These are phyloP conservation scores for Crotalus tigris DNA, from an alignment of 2,113 vertebrate genomes.

Conservation along the genomic window DNA sequence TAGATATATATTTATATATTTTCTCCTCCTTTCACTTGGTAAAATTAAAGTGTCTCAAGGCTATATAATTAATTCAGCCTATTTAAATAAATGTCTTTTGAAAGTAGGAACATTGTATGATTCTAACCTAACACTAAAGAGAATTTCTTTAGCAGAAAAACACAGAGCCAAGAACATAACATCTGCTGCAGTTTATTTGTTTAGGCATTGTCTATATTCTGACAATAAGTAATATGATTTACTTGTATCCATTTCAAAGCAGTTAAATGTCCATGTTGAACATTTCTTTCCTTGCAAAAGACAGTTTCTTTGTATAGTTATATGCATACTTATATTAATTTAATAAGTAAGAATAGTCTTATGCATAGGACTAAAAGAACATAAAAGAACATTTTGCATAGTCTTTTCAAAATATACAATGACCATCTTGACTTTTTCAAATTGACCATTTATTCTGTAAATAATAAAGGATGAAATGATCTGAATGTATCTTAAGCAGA, in stretches of 20 bases:
- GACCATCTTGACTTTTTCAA: neutral
- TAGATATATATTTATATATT: neutral
- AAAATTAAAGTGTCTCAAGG: constrained; percentile 24
- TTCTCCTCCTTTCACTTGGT: constrained; percentile 15
- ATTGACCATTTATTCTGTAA: neutral
- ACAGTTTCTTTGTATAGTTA: neutral
- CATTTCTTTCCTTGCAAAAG: neutral
- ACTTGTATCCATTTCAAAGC: neutral
- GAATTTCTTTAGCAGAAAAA: constrained; percentile 16
- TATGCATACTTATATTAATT: neutral
- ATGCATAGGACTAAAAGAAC: neutral
- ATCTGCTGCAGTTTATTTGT: constrained; percentile 5
- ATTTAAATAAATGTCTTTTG: constrained; percentile 26
- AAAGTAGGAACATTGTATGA: constrained; percentile 3
- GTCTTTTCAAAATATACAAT: neutral
- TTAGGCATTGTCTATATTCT: neutral
- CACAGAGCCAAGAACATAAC: constrained; percentile 6
- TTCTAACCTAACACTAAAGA: constrained; percentile 22
- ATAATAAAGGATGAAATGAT: neutral
- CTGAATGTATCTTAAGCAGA: neutral
- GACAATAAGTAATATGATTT: constrained; percentile 3
- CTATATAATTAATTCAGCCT: constrained; percentile 22
- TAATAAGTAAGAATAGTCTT: neutral
- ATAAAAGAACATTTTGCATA: neutral
- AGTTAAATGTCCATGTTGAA: neutral